Base-by-base conservation (phyloP, 2,888 invertebrate genomes). In the Pammene fasciana region DNA sequence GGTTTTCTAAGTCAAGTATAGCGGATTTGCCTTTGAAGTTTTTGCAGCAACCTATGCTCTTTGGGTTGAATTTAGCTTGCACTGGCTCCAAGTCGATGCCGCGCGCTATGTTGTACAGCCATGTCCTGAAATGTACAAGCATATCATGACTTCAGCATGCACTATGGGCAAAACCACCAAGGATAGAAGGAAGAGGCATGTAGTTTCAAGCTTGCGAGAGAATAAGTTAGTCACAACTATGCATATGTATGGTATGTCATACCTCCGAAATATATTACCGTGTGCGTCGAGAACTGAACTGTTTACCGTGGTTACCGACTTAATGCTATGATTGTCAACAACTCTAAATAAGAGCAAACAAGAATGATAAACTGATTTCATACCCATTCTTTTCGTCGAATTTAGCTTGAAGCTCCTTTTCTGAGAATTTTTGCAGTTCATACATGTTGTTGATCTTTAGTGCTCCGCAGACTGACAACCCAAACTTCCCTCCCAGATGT, bases 21-120 rank as follows among this genome's bases (percentile, higher is more conserved):
- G 96, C 95, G 75, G 94, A 94, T 79, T 94, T 95, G 0, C 98
- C 99, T 2, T 95, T 95, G 85, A 99, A 99, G 81, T 97, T 97
- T 89, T 99, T 99, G 83, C 98, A 97, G 80, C 98, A 98, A 0
- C 98, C 99, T 76, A 99, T 97, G 65, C 98, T 98, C 87, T 99
- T 98, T 0, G 98, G 94, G 67, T 98, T 94, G 72, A 97, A 95
- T 74, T 97, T 94, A 0, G 96, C 94, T 71, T 94, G 95, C 0
- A 99, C 99, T 13, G 96, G 95, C 79, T 99, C 99, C 72, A 94
- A 86, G 81, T 99, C 98, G 66, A 97, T 94, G 1, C 99, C 99
- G 72, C 96, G 94, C 3, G 97, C 96, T 72, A 99, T 95, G 76
- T 97, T 95, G 84, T 96, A 96, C 41, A 99, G 82, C 97, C 98